Percentiles rank a stretch among this genome's conserved stretches.
Conservation (phyloP, 2,888 invertebrate genomes). For the Hirtodrosophila alboralis region DNA sequence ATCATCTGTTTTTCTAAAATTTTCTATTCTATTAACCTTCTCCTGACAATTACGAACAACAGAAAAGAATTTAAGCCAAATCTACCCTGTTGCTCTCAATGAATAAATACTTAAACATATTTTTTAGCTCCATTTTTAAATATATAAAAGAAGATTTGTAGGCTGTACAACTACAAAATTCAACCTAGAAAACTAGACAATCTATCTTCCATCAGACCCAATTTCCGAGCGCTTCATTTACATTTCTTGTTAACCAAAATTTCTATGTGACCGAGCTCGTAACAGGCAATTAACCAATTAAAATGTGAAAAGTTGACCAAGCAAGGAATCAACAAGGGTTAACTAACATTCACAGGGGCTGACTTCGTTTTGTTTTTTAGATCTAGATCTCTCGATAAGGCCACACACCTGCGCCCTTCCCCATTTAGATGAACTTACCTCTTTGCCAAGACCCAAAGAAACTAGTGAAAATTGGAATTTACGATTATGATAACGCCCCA, state of each 20-base stretch:
- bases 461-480: conserved; percentile 59
- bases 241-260: conserved; percentile 53
- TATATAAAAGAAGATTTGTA: too few relatives aligned
- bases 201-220: conserved; percentile 18
- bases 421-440: conserved; percentile 9
- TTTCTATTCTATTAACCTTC: too few relatives aligned
- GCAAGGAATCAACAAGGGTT: conserved; percentile 38
- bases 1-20: too few relatives aligned
- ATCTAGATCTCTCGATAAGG: conserved; percentile 47
- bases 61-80: too few relatives aligned
- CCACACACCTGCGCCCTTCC: conserved; percentile 45
- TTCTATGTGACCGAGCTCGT: conserved; percentile 28
- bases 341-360: conserved; percentile 18
- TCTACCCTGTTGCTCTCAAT: too few relatives aligned
- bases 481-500: conserved; percentile 44
- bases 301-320: conserved; percentile 56
- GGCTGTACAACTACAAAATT: conserved; percentile 4
- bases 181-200: conserved; percentile 7
- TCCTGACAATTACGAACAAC: too few relatives aligned
- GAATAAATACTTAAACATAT: too few relatives aligned
- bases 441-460: conserved; percentile 20
- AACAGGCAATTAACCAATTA: conserved; percentile 76
- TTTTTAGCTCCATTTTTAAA: too few relatives aligned
- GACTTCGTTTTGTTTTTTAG: conserved; percentile 49
- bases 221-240: conserved; percentile 42